phyloP scores from a whole-genome alignment of 2,797 vertebrate species.

The Antennarius maculatus region DNA sequence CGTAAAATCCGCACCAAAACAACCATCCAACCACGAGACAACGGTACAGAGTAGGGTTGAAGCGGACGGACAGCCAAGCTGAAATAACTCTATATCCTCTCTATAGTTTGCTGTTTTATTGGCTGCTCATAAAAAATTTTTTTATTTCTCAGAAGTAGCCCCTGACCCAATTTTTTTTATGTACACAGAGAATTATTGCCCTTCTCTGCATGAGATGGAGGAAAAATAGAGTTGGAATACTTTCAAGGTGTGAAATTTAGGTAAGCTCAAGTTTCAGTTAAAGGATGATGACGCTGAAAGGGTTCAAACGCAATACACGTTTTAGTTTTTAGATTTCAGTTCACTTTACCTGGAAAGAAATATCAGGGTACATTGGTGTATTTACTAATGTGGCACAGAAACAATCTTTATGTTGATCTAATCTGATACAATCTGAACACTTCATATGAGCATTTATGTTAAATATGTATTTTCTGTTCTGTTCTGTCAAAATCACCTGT shows the following conservation, averaged over 20 bases:
- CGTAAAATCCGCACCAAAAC: conserved; percentile 35
- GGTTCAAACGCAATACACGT: neutral
- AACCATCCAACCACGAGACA: neutral
- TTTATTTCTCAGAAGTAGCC: neutral
- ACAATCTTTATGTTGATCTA: neutral
- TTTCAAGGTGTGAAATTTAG: neutral
- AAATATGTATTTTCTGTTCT: neutral
- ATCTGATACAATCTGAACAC: neutral
- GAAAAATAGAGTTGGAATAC: neutral
- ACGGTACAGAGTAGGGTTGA: conserved; percentile 20
- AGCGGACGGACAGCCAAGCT: conserved; percentile 20
- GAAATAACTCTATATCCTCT: neutral
- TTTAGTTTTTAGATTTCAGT: neutral
- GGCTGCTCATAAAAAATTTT: neutral
- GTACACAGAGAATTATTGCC: neutral
- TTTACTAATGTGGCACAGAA: neutral
- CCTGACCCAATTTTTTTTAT: neutral
- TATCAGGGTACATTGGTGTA: neutral
- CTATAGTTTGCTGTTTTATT: neutral
- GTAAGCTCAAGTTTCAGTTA: neutral
- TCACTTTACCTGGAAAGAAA: neutral
- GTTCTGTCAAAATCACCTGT: neutral
- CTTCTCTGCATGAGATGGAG: neutral
- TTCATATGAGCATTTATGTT: neutral
- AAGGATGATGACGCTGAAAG: neutral